phyloP scores from a whole-genome alignment of 2,113 vertebrate species.

The Ophthalmotilapia sp. region DNA sequence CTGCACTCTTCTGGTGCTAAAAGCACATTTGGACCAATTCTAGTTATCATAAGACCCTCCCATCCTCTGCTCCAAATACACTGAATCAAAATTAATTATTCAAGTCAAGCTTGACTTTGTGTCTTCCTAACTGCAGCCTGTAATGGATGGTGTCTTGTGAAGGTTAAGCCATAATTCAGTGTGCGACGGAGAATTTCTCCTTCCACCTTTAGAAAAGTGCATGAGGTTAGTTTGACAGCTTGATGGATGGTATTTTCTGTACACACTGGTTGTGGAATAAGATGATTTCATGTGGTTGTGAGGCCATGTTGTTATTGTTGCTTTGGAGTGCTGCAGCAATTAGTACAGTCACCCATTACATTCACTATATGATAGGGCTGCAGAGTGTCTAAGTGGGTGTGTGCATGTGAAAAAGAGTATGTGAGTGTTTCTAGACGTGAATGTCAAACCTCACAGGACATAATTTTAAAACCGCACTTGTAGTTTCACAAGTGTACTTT shows the following conservation, averaged over 20 bases:
- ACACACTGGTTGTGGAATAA: slow-evolving; percentile 1
- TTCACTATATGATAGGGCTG: slow-evolving; percentile 22
- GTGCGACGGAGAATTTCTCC: not conserved
- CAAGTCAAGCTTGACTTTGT: not conserved
- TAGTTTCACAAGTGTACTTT: slow-evolving; percentile 32
- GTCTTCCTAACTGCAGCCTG: not conserved
- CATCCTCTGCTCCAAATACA: not conserved
- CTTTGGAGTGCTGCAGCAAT: slow-evolving; percentile 33
- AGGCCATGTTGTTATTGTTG: slow-evolving; percentile 17
- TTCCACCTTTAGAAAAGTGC: slow-evolving; percentile 35
- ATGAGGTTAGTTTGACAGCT: slow-evolving; percentile 29
- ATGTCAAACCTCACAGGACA: slow-evolving; percentile 26
- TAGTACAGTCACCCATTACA: slow-evolving; percentile 52
- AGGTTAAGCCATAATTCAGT: slow-evolving; percentile 4
- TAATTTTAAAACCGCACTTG: slow-evolving; percentile 38
- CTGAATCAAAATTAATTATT: not conserved
- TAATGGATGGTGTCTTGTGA: not conserved
- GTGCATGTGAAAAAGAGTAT: not conserved
- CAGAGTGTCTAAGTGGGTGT: slow-evolving; percentile 26
- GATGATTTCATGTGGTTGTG: slow-evolving; percentile 49
- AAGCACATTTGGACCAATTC: not conserved
- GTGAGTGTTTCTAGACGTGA: slow-evolving; percentile 17
- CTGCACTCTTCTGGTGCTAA: not conserved
- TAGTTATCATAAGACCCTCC: not conserved
- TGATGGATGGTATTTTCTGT: slow-evolving; percentile 44